These are phyloP conservation scores for Echinarachnius parma DNA, from an alignment of 53 echinoderm and acorn worm genomes.

Conservation along the genomic window DNA sequence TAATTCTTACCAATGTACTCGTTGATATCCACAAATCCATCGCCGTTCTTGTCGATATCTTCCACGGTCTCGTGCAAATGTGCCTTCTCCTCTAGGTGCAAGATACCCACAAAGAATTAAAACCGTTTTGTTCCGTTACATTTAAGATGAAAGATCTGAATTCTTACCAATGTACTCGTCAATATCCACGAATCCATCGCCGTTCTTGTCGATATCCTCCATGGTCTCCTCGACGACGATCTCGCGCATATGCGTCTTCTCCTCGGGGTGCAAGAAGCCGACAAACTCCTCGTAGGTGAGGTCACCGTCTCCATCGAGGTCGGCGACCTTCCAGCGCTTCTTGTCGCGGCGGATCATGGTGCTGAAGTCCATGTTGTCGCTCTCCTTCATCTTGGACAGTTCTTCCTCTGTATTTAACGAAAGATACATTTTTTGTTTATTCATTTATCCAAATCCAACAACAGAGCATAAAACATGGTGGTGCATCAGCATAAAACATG, in stretches of 20 bases:
- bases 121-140: too few relatives aligned
- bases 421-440: neutral
- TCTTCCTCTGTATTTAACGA: slow-evolving; percentile 54
- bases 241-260: slow-evolving; percentile 57
- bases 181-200: slow-evolving; percentile 56
- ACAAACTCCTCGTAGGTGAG: slow-evolving; percentile 70
- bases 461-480: too few relatives aligned
- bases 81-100: slow-evolving; percentile 68
- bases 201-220: slow-evolving; percentile 70
- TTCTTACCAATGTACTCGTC: slow-evolving; percentile 77
- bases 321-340: slow-evolving; percentile 62
- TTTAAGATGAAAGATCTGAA: neutral
- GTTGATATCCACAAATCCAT: slow-evolving; percentile 57
- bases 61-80: slow-evolving; percentile 70
- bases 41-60: slow-evolving; percentile 67
- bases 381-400: slow-evolving; percentile 57
- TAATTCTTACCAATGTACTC: slow-evolving; percentile 70
- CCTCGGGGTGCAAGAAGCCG: slow-evolving; percentile 74
- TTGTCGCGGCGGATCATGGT: slow-evolving; percentile 68
- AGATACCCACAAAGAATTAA: slow-evolving; percentile 63
- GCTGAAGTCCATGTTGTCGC: slow-evolving; percentile 65
- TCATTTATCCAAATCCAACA: too few relatives aligned
- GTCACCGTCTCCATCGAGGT: slow-evolving; percentile 47
- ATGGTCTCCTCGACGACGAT: slow-evolving; percentile 67
- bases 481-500: too few relatives aligned